phyloP scores from a whole-genome alignment of 1,140 invertebrate species.

The Chrysopa pallens region DNA sequence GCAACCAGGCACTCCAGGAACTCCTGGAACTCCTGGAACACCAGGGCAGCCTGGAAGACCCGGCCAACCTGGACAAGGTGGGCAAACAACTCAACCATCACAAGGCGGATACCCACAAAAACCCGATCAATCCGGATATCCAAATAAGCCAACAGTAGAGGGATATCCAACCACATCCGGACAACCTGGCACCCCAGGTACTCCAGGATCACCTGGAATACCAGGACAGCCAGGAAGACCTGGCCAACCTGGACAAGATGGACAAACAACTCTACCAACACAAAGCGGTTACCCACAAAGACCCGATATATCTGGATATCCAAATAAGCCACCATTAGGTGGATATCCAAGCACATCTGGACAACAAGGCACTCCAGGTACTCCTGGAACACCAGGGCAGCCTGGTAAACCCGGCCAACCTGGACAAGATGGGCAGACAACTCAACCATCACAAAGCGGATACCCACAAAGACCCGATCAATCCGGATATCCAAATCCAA shows the following conservation, averaged over 20 bases:
- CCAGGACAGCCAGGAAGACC: conserved; percentile 9
- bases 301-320: neutral
- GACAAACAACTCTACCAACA: conserved; percentile 20
- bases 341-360: conserved; percentile 9
- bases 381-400: conserved; percentile 9
- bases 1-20: neutral
- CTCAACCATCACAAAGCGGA: conserved; percentile 9
- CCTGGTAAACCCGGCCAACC: conserved; percentile 10
- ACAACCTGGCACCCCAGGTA: conserved; percentile 13
- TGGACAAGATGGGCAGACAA: conserved; percentile 11
- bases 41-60: conserved; percentile 9
- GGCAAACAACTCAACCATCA: no score
- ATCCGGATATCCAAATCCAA: conserved; percentile 20
- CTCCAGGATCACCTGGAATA: conserved; percentile 8
- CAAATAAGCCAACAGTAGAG: neutral
- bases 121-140: no score
- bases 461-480: conserved; percentile 20
- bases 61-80: neutral
- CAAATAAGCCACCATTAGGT: no score
- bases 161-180: conserved; percentile 11
- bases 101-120: no score
- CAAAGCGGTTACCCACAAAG: conserved; percentile 7
- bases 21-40: conserved; percentile 6
- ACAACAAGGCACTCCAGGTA: conserved; percentile 10
- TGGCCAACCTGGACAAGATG: conserved; percentile 14